Evolutionary conservation across 2,797 vertebrate species (phyloP).

Genomic region (Pseudochirops cupreus): DNA sequence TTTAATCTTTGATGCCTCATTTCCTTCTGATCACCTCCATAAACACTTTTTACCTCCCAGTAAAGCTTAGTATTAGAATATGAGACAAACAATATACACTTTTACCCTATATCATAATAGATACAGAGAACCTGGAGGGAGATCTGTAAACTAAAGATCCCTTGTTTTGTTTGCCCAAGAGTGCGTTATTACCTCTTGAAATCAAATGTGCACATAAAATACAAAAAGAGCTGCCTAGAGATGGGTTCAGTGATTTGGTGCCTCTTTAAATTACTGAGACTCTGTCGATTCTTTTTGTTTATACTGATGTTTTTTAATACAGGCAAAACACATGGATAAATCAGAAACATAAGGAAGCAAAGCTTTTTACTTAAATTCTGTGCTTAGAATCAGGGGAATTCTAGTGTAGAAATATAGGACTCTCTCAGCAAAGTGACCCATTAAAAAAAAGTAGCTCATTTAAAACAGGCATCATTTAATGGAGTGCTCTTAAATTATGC

Average conservation of each 20-base stretch:
- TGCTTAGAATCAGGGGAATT: neutral
- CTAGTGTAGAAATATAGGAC: slow-evolving; percentile 43
- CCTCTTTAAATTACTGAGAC: slow-evolving; percentile 51
- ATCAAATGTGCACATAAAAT: slow-evolving; percentile 22
- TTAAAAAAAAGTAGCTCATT: slow-evolving; percentile 8
- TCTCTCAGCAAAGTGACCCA: slow-evolving; percentile 34
- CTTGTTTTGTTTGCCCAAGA: neutral
- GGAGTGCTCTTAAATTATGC: slow-evolving; percentile 43
- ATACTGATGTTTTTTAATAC: slow-evolving; percentile 16
- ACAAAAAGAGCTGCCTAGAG: slow-evolving; percentile 42
- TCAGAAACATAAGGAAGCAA: slow-evolving; percentile 15
- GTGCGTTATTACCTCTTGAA: slow-evolving; percentile 26
- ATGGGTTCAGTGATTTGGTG: slow-evolving; percentile 15
- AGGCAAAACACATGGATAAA: slow-evolving; percentile 51
- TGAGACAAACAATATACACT: neutral
- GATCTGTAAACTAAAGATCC: slow-evolving; percentile 22
- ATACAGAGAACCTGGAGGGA: slow-evolving; percentile 23
- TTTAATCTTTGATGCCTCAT: slow-evolving; percentile 48
- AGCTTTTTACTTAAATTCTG: slow-evolving; percentile 12
- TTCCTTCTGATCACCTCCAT: slow-evolving; percentile 27
- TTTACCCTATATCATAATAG: neutral
- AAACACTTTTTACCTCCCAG: slow-evolving; percentile 27
- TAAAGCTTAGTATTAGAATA: slow-evolving; percentile 31
- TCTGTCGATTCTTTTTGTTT: neutral
- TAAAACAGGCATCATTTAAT: slow-evolving; percentile 47